Conservation (phyloP, 2,113 vertebrate species). For the Pollachius pollachius region DNA sequence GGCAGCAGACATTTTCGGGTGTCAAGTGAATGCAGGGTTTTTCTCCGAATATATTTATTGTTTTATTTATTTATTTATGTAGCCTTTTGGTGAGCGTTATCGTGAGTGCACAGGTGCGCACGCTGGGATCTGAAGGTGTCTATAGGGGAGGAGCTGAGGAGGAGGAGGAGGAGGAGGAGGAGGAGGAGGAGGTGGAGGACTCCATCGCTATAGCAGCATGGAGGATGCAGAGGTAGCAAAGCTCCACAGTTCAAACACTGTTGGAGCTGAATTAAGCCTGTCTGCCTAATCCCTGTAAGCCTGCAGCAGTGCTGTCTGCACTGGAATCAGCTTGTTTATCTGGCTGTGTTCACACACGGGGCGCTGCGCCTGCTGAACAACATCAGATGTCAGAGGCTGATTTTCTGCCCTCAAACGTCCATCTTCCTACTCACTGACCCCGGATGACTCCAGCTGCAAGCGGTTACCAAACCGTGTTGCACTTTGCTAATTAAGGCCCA, state of each 20-base stretch:
- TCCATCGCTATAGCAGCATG: conserved; percentile 25
- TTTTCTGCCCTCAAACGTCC: conserved; percentile 7
- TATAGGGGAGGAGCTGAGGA: conserved; percentile 4
- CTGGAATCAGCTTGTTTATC: conserved; percentile 68
- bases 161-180: too few species aligned
- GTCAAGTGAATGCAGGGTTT: not conserved
- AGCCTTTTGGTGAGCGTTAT: conserved; percentile 31
- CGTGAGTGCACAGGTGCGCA: conserved; percentile 27
- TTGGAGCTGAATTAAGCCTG: conserved; percentile 69
- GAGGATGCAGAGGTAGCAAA: conserved; percentile 45
- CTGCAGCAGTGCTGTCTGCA: conserved; percentile 58
- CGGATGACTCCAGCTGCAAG: conserved; percentile 49
- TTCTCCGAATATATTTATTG: not conserved
- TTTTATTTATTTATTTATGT: not conserved
- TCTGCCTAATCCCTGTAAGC: conserved; percentile 71
- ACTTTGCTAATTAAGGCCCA: conserved; percentile 34
- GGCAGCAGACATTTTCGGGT: conserved; percentile 15
- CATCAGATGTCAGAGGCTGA: not conserved
- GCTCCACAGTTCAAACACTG: conserved; percentile 63
- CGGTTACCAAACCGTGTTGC: conserved; percentile 42
- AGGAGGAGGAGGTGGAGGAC: too few species aligned
- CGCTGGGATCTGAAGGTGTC: conserved; percentile 17
- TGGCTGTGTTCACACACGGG: conserved; percentile 8
- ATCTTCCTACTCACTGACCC: conserved; percentile 1
- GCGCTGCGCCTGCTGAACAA: conserved; percentile 3